Conservation (phyloP, 2,888 invertebrate species). For the Chalcosyrphus nemorum region DNA sequence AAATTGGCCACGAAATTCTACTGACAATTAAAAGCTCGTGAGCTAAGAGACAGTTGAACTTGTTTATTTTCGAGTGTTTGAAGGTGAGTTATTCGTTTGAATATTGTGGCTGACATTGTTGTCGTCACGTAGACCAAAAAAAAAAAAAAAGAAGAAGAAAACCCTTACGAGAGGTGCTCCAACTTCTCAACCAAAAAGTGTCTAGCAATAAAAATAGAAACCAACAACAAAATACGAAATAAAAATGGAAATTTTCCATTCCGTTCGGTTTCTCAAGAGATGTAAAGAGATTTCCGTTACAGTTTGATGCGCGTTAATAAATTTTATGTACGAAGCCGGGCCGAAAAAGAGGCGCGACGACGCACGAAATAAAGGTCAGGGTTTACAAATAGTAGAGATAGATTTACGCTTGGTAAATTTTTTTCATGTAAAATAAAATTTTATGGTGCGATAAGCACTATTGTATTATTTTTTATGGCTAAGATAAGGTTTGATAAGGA, state of each 20-base stretch:
- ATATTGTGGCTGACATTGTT: conserved; percentile 33
- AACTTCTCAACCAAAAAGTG: background rate
- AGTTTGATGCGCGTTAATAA: conserved; percentile 6
- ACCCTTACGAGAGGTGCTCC: conserved; percentile 14
- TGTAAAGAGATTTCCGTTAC: conserved; percentile 23
- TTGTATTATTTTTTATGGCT: background rate
- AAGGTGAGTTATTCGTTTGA: conserved; percentile 21
- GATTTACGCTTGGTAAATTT: background rate
- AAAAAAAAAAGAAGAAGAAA: background rate
- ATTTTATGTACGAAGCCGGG: conserved; percentile 2
- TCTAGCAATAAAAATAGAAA: conserved; percentile 6
- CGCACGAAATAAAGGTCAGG: conserved; percentile 32
- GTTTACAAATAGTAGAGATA: conserved; percentile 16
- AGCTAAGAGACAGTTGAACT: conserved; percentile 2
- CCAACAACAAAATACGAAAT: background rate
- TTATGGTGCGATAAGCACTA: background rate
- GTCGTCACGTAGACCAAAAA: conserved; percentile 50
- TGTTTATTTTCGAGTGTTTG: background rate
- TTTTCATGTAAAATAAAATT: background rate
- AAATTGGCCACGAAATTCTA: background rate
- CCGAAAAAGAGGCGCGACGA: background rate
- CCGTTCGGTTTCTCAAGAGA: background rate
- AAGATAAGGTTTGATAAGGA: background rate
- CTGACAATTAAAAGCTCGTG: conserved; percentile 2
- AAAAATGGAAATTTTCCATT: conserved; percentile 29